Conservation (phyloP, 2,797 vertebrate species). For the Tamandua tetradactyla region DNA sequence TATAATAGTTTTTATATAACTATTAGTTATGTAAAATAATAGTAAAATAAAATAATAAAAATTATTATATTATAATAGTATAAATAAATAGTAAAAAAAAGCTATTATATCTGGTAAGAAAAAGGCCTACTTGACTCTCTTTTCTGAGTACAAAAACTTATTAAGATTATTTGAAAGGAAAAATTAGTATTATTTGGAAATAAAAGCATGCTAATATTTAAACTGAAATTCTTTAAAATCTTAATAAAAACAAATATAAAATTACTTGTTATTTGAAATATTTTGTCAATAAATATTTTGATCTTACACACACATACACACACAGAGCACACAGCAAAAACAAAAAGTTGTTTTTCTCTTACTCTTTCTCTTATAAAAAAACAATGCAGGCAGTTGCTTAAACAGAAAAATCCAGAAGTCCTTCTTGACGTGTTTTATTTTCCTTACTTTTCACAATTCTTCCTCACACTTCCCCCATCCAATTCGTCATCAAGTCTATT, state of each 20-base stretch:
- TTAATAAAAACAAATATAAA: slow-evolving; percentile 53
- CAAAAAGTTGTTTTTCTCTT: neutral
- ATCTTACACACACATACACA: neutral
- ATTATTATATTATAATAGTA: too few species aligned
- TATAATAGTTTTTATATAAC: too few species aligned
- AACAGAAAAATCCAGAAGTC: slow-evolving; percentile 48
- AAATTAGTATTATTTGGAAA: slow-evolving; percentile 52
- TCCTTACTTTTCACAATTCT: neutral
- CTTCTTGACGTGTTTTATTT: neutral
- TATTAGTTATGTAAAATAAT: too few species aligned
- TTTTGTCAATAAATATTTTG: slow-evolving; percentile 50
- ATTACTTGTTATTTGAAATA: slow-evolving; percentile 32
- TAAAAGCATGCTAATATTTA: slow-evolving; percentile 50
- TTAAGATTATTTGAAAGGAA: slow-evolving; percentile 60
- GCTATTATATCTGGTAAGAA: too few species aligned
- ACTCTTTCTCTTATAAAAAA: neutral
- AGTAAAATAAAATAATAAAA: too few species aligned
- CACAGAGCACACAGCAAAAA: neutral
- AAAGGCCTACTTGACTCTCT: neutral
- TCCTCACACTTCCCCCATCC: neutral
- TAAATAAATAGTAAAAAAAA: too few species aligned
- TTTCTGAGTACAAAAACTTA: slow-evolving; percentile 35
- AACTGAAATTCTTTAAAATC: slow-evolving; percentile 50
- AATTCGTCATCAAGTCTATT: neutral
- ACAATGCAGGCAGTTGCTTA: slow-evolving; percentile 29